Base-by-base conservation (phyloP, 2,888 invertebrate genomes). In the Cactoblastis cactorum region DNA sequence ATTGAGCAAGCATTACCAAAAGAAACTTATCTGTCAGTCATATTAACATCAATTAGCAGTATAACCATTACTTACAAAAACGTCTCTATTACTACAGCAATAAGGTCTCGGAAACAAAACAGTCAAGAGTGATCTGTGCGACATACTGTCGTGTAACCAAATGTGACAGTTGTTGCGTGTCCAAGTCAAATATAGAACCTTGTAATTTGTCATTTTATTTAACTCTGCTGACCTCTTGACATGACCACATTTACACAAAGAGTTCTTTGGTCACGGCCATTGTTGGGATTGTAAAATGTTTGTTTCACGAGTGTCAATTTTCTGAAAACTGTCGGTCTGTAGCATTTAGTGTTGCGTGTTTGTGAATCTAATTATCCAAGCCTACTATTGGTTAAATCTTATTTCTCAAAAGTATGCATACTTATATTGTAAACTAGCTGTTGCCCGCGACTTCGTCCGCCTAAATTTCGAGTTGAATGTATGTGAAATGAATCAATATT, bases 131-230 rank as follows among this genome's bases (percentile, higher is more conserved):
- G 38, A 18, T 19, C 18, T 37, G 17, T 11, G n/a, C n/a, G n/a
- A n/a, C 8, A 15, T 37, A 17, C 11, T 17, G 17, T 18, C 17
- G 11, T 17, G 3, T n/a, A n/a, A n/a, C n/a, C n/a, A n/a, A n/a
- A n/a, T 24, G 39, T 22, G 24, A 28, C 28, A 28, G 15, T 28
- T 9, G 43, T 43, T 43, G 43, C 43, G 43, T 32, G 43, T 17
- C 14, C 12, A 11, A 11, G 43, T 43, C 41, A 43, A 43, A 43
- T 43, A 43, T 17, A 28, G 43, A 17, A 28, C 28, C 43, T 43
- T 43, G 43, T 43, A 11, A 43, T 43, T 43, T 28, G 43, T 43
- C 28, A 28, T 4, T 11, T 43, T 38, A 22, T 43, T 24, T 28
- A 43, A 43, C 17, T 28, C 41, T 15, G 9, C 17, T 43, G 24